A percentile compares a stretch with the other conserved stretches of the same genome.
phyloP scores from a whole-genome alignment of 2,888 invertebrate genomes.

The Lepidochrysops patricia region DNA sequence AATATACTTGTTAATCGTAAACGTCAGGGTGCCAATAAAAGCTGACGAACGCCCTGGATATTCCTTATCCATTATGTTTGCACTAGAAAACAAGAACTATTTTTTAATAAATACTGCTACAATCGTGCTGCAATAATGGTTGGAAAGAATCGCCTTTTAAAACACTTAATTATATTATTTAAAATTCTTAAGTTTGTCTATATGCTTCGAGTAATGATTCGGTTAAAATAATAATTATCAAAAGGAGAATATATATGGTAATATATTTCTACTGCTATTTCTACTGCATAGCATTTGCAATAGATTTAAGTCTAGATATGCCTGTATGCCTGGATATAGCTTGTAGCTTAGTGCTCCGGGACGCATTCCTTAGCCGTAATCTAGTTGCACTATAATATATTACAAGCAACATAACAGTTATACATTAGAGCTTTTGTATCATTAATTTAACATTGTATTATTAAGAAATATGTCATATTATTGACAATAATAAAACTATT shows the following conservation, averaged over 20 bases:
- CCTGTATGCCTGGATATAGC: background rate
- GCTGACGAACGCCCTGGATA: background rate
- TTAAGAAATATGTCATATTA: too few relatives aligned
- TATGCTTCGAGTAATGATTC: too few relatives aligned
- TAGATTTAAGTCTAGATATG: background rate
- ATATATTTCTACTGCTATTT: background rate
- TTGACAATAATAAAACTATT: too few relatives aligned
- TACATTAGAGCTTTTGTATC: too few relatives aligned
- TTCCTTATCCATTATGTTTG: slow-evolving; percentile 4
- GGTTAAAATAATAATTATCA: too few relatives aligned
- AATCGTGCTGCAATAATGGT: too few relatives aligned
- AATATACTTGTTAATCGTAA: slow-evolving; percentile 9
- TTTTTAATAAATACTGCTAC: too few relatives aligned
- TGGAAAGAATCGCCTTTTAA: background rate
- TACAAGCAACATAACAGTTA: background rate
- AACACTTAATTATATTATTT: background rate
- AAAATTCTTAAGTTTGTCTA: background rate
- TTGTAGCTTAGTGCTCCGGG: background rate
- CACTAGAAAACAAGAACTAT: too few relatives aligned
- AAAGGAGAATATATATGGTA: too few relatives aligned
- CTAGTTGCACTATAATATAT: background rate
- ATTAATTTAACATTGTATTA: too few relatives aligned
- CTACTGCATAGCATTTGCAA: background rate
- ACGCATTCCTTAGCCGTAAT: background rate
- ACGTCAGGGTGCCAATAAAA: slow-evolving; percentile 10